A percentile compares a stretch with the other conserved stretches of the same genome.
These are phyloP conservation scores for Gallinago nigripennis DNA, from an alignment of 2,797 vertebrate species.

Conservation along the genomic window DNA sequence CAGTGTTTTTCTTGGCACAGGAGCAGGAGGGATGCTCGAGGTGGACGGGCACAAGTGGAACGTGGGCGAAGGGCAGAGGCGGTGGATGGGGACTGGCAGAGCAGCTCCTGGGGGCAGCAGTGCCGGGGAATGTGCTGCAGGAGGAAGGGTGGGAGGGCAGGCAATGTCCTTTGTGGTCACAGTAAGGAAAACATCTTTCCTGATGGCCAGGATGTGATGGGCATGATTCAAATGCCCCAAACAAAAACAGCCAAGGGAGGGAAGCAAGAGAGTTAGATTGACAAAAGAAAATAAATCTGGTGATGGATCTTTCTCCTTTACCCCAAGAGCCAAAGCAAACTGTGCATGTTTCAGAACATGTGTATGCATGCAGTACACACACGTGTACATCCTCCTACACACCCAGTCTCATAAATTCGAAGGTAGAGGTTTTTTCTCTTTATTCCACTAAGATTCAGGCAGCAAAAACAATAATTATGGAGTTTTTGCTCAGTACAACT, in stretches of 20 bases:
- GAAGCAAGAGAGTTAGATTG: neutral
- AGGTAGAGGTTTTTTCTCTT: neutral
- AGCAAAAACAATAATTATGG: constrained; percentile 23
- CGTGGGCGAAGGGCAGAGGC: neutral
- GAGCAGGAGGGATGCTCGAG: neutral
- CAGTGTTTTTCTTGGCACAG: fast-evolving
- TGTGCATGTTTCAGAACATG: fast-evolving
- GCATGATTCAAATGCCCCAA: neutral
- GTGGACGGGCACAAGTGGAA: neutral
- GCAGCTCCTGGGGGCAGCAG: neutral
- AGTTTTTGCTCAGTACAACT: constrained; percentile 37
- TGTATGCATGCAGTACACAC: neutral
- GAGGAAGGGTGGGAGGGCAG: neutral
- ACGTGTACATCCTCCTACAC: neutral
- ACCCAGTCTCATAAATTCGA: neutral
- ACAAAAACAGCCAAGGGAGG: neutral
- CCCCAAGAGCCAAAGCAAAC: neutral
- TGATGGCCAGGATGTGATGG: neutral
- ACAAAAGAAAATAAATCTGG: neutral
- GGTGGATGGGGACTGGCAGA: neutral
- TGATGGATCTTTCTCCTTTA: neutral
- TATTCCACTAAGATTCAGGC: constrained; percentile 4
- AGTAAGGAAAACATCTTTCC: neutral
- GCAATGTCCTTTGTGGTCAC: neutral
- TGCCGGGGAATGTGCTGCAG: fast-evolving